Base-by-base conservation (phyloP, 2,888 invertebrate genomes). In the Peribatodes rhomboidaria region DNA sequence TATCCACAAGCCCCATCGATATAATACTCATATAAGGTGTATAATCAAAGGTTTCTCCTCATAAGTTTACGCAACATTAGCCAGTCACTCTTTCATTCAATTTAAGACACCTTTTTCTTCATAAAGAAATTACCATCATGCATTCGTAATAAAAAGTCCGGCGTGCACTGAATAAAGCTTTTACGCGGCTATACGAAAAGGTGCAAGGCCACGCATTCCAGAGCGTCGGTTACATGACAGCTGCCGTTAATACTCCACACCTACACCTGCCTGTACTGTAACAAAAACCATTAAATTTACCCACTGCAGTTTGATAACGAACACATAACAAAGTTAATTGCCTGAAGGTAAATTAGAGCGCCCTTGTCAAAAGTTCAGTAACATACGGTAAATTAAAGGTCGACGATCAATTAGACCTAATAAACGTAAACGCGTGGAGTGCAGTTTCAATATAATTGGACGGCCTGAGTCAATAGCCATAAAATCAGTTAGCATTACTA, bases 221-320 rank as follows among this genome's bases (percentile, higher is more conserved):
- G 8, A 54, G 66, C 60, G 78, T 76, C 84, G 78, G 84, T 82
- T 86, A 73, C 55, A 67, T 65, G 77, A 72, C 88, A 88, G 85
- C 87, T 88, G 88, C 81, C 41, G 44, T 20, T 55, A 62, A 41
- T 50, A 52, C 65, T 61, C 49, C 64, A 47, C 10, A 52, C 60
- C 70, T 72, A 71, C 88, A 87, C 84, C 85, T 84, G 82, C 77
- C 71, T 16, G 69, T 67, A 67, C 41, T 41, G 53, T 18, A 56
- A 65, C 39, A 49, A 64, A 69, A 69, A 68, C 37, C 50, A 41
- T 49, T 14, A 27, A 52, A 16, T 41, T 35, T 11, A 52, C 59
- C 49, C 3, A 2, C 2, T 27, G 57, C 39, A 57, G 46, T 56
- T 41, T 44, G 16, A 47, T 44, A 55, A 41, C 33, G 11, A 68